These are phyloP conservation scores for Sminthurinus signatus DNA, from an alignment of 1,140 invertebrate species.

Conservation along the genomic window DNA sequence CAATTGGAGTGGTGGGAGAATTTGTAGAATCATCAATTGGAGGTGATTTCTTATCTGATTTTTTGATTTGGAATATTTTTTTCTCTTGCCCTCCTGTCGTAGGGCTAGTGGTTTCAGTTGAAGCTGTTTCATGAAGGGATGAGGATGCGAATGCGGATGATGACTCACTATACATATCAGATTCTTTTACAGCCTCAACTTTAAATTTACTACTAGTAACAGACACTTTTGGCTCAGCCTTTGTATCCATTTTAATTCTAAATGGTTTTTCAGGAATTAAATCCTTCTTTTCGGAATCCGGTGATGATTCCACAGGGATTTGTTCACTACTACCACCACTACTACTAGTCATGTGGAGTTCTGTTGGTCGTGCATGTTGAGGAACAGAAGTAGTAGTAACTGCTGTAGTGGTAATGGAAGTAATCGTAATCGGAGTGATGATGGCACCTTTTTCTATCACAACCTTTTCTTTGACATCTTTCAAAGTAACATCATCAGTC, in stretches of 20 bases:
- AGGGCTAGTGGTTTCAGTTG: not conserved
- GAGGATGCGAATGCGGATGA: too few species aligned
- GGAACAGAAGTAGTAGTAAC: too few species aligned
- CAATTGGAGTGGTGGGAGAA: not conserved
- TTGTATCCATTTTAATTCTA: slow-evolving; percentile 4
- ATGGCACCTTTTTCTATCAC: too few species aligned
- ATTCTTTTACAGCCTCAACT: slow-evolving; percentile 8
- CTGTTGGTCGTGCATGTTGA: too few species aligned
- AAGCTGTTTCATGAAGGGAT: not conserved
- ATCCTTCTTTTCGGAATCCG: slow-evolving; percentile 12
- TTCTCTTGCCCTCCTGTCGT: not conserved
- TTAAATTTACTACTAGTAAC: not conserved
- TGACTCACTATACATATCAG: not conserved
- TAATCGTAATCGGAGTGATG: too few species aligned
- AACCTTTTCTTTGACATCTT: too few species aligned
- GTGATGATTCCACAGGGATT: too few species aligned
- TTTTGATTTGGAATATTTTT: slow-evolving; percentile 9
- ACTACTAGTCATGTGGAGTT: too few species aligned
- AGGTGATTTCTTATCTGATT: not conserved
- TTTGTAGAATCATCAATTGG: not conserved
- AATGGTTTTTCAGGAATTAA: slow-evolving; percentile 6
- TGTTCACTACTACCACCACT: too few species aligned
- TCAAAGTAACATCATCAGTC: too few species aligned
- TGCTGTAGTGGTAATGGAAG: too few species aligned
- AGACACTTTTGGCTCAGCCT: not conserved